A percentile compares a stretch with the other conserved stretches of the same genome.
Conservation (phyloP, 2,888 invertebrate species). For the Prosopocoilus inquinatus region DNA sequence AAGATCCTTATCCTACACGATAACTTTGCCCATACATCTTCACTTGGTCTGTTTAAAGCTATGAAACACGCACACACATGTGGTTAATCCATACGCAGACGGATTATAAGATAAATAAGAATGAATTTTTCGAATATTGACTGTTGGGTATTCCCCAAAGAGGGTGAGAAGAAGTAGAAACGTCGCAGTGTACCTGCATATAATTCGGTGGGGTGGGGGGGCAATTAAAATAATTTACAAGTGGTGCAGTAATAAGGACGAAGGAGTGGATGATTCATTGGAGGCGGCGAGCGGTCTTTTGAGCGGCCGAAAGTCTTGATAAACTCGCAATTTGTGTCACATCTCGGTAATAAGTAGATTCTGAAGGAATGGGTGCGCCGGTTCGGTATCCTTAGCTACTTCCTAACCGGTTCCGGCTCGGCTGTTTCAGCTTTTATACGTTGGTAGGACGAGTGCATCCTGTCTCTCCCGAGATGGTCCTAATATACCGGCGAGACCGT, state of each 20-base stretch:
- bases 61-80: no score
- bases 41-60: no score
- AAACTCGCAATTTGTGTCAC: conserved; percentile 5
- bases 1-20: no score
- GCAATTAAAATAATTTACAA: not conserved
- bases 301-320: not conserved
- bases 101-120: no score
- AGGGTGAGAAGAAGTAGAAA: not conserved
- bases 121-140: no score
- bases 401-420: not conserved
- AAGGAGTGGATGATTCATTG: not conserved
- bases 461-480: conserved; percentile 27
- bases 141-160: not conserved
- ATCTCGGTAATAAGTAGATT: conserved; percentile 1
- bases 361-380: not conserved
- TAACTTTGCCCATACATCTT: no score
- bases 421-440: conserved; percentile 2
- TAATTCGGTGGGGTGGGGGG: not conserved
- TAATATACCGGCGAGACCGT: conserved; percentile 29
- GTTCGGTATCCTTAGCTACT: not conserved
- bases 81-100: no score
- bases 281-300: not conserved
- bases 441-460: conserved; percentile 2
- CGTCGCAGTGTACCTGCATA: not conserved
- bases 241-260: not conserved